Percentiles rank a stretch among this genome's conserved stretches.
Evolutionary conservation across 2,113 vertebrate species (phyloP).

Genomic region (Oryzias melastigma): DNA sequence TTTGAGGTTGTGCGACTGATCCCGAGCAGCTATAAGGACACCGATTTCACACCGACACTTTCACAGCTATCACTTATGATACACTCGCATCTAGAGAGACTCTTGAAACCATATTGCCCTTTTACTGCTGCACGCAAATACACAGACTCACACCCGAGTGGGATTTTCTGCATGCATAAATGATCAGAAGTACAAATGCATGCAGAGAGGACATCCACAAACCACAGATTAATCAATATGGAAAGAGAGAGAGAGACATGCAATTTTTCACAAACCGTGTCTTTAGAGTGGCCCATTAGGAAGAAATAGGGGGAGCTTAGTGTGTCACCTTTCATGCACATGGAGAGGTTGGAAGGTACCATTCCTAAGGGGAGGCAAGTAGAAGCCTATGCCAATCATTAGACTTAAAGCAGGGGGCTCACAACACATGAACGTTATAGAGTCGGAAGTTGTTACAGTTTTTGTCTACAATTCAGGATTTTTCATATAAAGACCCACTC

Average conservation of each 20-base stretch:
- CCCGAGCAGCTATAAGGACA: constrained; percentile 34
- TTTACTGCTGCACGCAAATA: constrained; percentile 10
- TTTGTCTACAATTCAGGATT: constrained; percentile 4
- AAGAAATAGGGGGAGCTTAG: constrained; percentile 99
- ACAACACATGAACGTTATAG: constrained; percentile 67
- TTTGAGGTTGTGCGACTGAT: constrained; percentile 18
- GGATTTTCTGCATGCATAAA: constrained; percentile 24
- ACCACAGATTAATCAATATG: constrained; percentile 52
- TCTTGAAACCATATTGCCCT: constrained; percentile 37
- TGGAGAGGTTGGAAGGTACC: constrained; percentile 99
- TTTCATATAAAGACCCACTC: constrained; percentile 5
- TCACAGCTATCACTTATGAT: constrained; percentile 34
- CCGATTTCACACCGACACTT: constrained; percentile 23
- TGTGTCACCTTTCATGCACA: constrained; percentile 99
- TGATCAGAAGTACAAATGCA: constrained; percentile 25
- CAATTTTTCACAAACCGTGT: constrained; percentile 99
- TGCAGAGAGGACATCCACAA: constrained; percentile 24
- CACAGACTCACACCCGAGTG: constrained; percentile 4
- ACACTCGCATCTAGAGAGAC: constrained; percentile 30
- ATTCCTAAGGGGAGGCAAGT: constrained; percentile 99
- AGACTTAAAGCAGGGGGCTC: constrained; percentile 90
- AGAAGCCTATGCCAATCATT: constrained; percentile 98
- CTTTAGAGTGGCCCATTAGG: constrained; percentile 99
- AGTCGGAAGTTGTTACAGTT: constrained; percentile 12
- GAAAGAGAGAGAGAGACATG: constrained; percentile 76